phyloP scores from a whole-genome alignment of 2,797 vertebrate species.

The Adrianichthys oophorus region DNA sequence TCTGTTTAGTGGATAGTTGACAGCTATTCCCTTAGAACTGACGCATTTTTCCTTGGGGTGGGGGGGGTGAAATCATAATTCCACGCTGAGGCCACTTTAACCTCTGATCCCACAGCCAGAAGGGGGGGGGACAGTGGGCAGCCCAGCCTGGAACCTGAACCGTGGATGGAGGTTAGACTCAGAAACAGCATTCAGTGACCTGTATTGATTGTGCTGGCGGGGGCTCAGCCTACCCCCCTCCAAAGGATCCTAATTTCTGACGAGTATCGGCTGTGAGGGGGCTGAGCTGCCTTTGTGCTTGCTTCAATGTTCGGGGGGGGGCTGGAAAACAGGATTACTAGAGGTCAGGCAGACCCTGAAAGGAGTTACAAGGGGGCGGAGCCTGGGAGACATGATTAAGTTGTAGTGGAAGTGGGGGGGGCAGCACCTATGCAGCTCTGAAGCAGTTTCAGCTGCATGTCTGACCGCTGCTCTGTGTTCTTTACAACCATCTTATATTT shows the following conservation, averaged over 20 bases:
- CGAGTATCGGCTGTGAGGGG: conserved; percentile 96
- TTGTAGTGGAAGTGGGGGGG: conserved; percentile 81
- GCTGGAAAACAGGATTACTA: conserved; percentile 99
- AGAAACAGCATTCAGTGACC: conserved; percentile 81
- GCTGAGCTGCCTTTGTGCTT: conserved; percentile 93
- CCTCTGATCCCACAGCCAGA: conserved; percentile 78
- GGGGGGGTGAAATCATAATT: conserved; percentile 51
- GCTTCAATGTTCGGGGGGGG: conserved; percentile 87
- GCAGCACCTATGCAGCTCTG: conserved; percentile 79
- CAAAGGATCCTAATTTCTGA: conserved; percentile 99
- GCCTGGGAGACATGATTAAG: conserved; percentile 88
- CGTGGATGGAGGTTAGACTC: conserved; percentile 78
- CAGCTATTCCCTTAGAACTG: too few relatives aligned
- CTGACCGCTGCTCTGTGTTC: too few relatives aligned
- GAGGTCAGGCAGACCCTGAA: conserved; percentile 96
- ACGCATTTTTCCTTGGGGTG: conserved; percentile 20
- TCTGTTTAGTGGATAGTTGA: not conserved
- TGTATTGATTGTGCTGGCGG: conserved; percentile 89
- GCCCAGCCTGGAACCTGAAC: conserved; percentile 54
- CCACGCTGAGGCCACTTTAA: conserved; percentile 57
- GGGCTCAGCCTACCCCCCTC: conserved; percentile 96
- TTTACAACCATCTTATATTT: too few relatives aligned
- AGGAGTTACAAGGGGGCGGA: conserved; percentile 90
- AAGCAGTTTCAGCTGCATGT: conserved; percentile 19
- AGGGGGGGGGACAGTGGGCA: conserved; percentile 66